These are phyloP conservation scores for Piprites chloris DNA, from an alignment of 2,113 vertebrate genomes.

Conservation along the genomic window DNA sequence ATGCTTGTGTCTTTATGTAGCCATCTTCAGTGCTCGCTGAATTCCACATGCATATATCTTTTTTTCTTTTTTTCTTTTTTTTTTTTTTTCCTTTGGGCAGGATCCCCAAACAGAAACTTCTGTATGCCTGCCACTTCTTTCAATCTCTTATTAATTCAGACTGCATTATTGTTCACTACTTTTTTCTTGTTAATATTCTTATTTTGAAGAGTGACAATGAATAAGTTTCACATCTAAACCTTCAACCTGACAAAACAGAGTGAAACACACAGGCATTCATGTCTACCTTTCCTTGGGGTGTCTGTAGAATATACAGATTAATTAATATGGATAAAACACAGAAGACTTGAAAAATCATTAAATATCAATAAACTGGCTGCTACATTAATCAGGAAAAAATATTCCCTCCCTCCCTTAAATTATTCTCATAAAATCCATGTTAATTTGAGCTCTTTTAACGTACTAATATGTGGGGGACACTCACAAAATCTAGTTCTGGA, in stretches of 20 bases:
- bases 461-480: not conserved
- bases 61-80: not conserved
- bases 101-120: not conserved
- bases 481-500: not conserved
- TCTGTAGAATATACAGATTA: not conserved
- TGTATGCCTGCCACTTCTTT: not conserved
- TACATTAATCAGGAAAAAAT: conserved; percentile 35
- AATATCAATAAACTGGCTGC: conserved; percentile 31
- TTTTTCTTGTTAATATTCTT: not conserved
- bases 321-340: conserved; percentile 21
- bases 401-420: not conserved
- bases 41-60: not conserved
- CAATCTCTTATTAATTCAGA: not conserved
- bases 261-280: not conserved
- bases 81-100: not conserved
- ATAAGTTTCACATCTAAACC: not conserved
- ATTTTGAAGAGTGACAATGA: not conserved
- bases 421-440: not conserved
- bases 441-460: not conserved
- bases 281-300: not conserved
- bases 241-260: not conserved
- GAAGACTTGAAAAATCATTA: conserved; percentile 32
- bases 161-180: not conserved
- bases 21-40: not conserved
- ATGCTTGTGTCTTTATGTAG: not conserved